Percentiles rank a stretch among this genome's conserved stretches.
These are phyloP conservation scores for Microplitis mediator DNA, from an alignment of 1,140 invertebrate species.

Conservation along the genomic window DNA sequence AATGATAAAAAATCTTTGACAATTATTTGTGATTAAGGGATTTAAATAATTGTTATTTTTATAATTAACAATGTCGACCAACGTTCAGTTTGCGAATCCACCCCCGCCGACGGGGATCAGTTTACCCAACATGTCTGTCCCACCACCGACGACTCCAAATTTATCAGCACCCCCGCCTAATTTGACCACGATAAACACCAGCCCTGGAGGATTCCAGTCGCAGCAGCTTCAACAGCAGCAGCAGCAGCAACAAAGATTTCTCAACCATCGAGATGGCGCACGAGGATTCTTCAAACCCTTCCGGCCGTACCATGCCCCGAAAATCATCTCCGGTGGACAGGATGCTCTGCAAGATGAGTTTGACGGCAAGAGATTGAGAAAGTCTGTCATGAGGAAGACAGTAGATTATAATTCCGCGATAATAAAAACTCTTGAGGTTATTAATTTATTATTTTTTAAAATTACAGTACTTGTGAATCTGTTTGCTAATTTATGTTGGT, in stretches of 20 bases:
- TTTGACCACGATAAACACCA: slow-evolving; percentile 57
- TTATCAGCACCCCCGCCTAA: slow-evolving; percentile 58
- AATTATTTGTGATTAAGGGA: neutral
- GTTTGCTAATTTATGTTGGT: slow-evolving; percentile 29
- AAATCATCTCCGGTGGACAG: slow-evolving; percentile 52
- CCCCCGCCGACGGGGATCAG: slow-evolving; percentile 49
- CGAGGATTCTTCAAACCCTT: slow-evolving; percentile 61
- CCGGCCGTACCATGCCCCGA: slow-evolving; percentile 60
- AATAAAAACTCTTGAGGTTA: slow-evolving; percentile 87
- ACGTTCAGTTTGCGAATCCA: slow-evolving; percentile 54
- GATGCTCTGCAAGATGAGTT: slow-evolving; percentile 77
- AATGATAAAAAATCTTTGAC: neutral
- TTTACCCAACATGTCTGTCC: slow-evolving; percentile 61
- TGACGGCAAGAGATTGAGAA: slow-evolving; percentile 93
- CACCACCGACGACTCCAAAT: slow-evolving; percentile 55
- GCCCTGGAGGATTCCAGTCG: slow-evolving; percentile 39
- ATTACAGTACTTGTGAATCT: too few species aligned
- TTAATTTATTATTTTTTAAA: neutral
- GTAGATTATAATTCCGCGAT: slow-evolving; percentile 98
- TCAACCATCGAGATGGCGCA: slow-evolving; percentile 53
- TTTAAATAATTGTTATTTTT: neutral
- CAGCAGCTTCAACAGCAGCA: too few species aligned
- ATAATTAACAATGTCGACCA: slow-evolving; percentile 45
- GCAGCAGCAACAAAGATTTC: slow-evolving; percentile 51
- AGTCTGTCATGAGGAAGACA: slow-evolving; percentile 96